A percentile compares a stretch with the other conserved stretches of the same genome.
Evolutionary conservation across 2,888 invertebrate genomes (phyloP).

Genomic region (Polydrusus cervinus): DNA sequence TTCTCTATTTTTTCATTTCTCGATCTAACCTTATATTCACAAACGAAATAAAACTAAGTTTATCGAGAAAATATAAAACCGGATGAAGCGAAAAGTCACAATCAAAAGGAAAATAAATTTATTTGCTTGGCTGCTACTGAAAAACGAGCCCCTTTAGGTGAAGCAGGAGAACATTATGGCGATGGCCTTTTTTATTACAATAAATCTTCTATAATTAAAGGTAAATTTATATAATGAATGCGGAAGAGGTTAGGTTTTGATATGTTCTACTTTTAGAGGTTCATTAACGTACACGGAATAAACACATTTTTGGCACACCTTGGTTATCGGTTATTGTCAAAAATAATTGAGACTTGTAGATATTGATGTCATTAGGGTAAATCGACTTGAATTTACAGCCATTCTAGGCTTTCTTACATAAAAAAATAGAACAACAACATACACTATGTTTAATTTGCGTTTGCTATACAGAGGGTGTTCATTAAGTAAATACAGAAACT

Average conservation of each 20-base stretch:
- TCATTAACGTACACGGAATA: not conserved
- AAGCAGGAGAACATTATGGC: constrained; percentile 27
- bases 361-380: too few species aligned
- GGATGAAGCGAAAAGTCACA: constrained; percentile 49
- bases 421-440: too few species aligned
- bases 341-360: not conserved
- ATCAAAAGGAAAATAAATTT: constrained; percentile 48
- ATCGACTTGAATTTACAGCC: too few species aligned
- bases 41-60: constrained; percentile 46
- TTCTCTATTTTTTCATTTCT: constrained; percentile 26
- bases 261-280: not conserved
- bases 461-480: too few species aligned
- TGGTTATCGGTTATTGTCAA: constrained; percentile 9
- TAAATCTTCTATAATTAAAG: constrained; percentile 34
- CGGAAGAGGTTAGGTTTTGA: not conserved
- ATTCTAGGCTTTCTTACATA: too few species aligned
- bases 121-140: constrained; percentile 40
- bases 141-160: constrained; percentile 34
- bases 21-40: constrained; percentile 40
- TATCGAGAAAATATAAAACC: constrained; percentile 50
- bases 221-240: constrained; percentile 5
- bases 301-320: too few species aligned
- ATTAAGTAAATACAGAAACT: too few species aligned
- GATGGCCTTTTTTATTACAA: constrained; percentile 30
- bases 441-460: too few species aligned